Evolutionary conservation across 2,113 vertebrate genomes (phyloP).

Genomic region (Oryzias woworae): DNA sequence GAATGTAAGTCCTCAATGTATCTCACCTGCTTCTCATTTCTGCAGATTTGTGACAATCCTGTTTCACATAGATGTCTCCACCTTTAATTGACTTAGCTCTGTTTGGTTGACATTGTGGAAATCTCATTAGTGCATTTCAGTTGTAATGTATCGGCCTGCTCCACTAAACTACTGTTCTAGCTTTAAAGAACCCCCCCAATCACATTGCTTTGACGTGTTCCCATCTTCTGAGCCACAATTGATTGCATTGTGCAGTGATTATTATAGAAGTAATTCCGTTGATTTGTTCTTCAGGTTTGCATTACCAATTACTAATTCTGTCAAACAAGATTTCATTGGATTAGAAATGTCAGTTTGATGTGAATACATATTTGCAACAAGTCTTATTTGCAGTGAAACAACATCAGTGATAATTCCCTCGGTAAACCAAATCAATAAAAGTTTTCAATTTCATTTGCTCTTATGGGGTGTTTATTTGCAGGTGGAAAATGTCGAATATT

Average conservation of each 20-base stretch:
- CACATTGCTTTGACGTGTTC: constrained; percentile 40
- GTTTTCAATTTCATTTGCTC: constrained; percentile 39
- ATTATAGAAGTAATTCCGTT: constrained; percentile 37
- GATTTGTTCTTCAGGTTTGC: constrained; percentile 38
- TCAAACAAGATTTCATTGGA: constrained; percentile 18
- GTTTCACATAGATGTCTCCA: constrained; percentile 31
- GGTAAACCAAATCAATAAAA: constrained; percentile 68
- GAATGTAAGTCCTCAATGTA: constrained; percentile 58
- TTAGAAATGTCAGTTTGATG: constrained; percentile 43
- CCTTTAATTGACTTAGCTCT: constrained; percentile 29
- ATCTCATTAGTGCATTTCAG: constrained; percentile 7
- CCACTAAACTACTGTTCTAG: constrained; percentile 42
- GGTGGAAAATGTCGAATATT: constrained; percentile 27
- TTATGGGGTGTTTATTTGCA: constrained; percentile 36
- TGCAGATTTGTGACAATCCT: constrained; percentile 67
- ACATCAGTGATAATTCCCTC: constrained; percentile 52
- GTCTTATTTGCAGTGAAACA: constrained; percentile 60
- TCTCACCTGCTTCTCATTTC: constrained; percentile 50
- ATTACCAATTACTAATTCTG: constrained; percentile 20
- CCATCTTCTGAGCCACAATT: constrained; percentile 41
- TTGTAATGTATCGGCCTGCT: constrained; percentile 37
- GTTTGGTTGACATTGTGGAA: constrained; percentile 24
- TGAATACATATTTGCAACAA: constrained; percentile 46
- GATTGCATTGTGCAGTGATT: constrained; percentile 39
- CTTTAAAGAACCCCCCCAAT: constrained; percentile 53